Conservation (phyloP, 2,797 vertebrate species). For the Anas capensis region DNA sequence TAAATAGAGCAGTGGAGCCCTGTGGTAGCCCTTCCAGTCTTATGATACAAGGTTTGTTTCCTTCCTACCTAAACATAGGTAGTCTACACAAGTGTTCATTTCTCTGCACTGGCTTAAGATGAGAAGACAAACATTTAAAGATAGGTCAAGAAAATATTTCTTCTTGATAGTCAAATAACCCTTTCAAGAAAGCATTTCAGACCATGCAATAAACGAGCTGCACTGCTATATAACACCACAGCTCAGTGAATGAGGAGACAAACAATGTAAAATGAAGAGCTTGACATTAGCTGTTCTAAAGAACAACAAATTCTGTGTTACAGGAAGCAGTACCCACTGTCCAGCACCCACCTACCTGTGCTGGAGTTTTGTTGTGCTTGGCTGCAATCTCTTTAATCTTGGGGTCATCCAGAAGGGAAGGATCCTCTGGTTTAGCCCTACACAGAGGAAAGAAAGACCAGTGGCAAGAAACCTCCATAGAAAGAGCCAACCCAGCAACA, state of each 20-base stretch:
- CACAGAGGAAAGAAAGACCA: neutral
- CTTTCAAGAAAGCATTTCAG: rapidly evolving
- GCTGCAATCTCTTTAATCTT: constrained; percentile 86
- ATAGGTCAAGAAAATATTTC: rapidly evolving
- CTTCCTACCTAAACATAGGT: neutral
- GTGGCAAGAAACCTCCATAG: neutral
- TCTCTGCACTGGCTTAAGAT: neutral
- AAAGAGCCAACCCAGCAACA: neutral
- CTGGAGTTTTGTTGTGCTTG: constrained; percentile 87
- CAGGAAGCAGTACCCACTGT: neutral
- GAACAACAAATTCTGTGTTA: neutral
- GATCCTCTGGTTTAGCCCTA: constrained; percentile 87
- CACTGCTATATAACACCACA: neutral
- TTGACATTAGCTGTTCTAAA: neutral
- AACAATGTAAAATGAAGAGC: too few species aligned
- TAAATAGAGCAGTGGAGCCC: neutral
- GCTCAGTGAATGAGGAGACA: neutral
- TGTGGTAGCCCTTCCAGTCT: too few species aligned
- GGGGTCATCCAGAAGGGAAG: constrained; percentile 87
- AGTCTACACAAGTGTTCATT: neutral
- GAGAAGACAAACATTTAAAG: neutral
- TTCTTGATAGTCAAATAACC: neutral
- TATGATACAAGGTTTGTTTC: neutral
- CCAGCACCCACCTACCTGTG: constrained; percentile 81
- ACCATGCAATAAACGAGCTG: neutral